A percentile compares a stretch with the other conserved stretches of the same genome.
Evolutionary conservation across 2,888 invertebrate species (phyloP).

Genomic region (Zele albiditarsus): DNA sequence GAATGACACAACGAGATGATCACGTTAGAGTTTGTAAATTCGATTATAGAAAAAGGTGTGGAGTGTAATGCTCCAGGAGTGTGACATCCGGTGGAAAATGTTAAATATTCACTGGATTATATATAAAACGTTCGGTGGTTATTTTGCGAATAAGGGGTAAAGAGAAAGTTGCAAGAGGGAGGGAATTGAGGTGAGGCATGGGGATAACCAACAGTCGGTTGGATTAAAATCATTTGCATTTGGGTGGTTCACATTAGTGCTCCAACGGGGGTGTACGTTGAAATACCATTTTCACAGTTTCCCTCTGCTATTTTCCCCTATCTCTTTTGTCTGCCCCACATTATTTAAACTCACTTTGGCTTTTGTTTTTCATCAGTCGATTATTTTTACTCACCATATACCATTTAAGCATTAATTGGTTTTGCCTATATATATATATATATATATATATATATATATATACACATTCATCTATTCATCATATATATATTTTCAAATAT

Average conservation of each 20-base stretch:
- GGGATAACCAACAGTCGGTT: conserved; percentile 15
- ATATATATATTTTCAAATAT: no score
- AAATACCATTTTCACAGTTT: conserved; percentile 42
- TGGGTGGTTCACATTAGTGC: conserved; percentile 43
- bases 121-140: conserved; percentile 32
- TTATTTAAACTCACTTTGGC: conserved; percentile 19
- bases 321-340: conserved; percentile 8
- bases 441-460: no score
- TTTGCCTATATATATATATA: not conserved
- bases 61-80: not conserved
- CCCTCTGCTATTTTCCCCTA: conserved; percentile 21
- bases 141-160: not conserved
- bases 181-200: not conserved
- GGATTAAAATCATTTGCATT: conserved; percentile 52
- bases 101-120: conserved; percentile 48
- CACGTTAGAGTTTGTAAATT: not conserved
- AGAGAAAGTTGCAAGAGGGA: no score
- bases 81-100: not conserved
- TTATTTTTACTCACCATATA: conserved; percentile 18
- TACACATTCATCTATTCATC: no score
- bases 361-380: conserved; percentile 9
- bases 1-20: not conserved
- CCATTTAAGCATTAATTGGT: not conserved
- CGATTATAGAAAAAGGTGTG: not conserved
- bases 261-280: not conserved